Percentiles rank a stretch among this genome's conserved stretches.
Evolutionary conservation across 2,888 invertebrate genomes (phyloP).

Genomic region (Galerucella calmariensis): DNA sequence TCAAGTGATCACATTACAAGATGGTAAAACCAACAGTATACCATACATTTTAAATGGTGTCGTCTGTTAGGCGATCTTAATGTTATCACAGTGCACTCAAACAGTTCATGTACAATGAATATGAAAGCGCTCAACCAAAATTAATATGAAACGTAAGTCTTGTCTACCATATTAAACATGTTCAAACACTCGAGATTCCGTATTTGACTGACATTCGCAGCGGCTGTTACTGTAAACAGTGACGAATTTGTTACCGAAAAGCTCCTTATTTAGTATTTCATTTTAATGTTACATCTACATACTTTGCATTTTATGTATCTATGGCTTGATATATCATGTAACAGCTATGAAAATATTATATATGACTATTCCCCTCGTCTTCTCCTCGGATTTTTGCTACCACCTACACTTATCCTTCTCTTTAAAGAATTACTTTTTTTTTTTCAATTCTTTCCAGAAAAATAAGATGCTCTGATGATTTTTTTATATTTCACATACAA

Average conservation of each 20-base stretch:
- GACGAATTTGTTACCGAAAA: slow-evolving; percentile 2
- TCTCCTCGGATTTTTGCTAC: no score
- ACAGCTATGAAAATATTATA: no score
- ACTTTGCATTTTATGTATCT: neutral
- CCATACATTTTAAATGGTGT: neutral
- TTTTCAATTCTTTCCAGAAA: no score
- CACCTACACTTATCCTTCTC: no score
- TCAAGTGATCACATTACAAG: no score
- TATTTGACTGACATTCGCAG: slow-evolving; percentile 1
- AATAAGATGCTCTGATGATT: no score
- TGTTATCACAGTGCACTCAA: slow-evolving; percentile 12
- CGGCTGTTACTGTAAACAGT: neutral
- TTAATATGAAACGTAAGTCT: slow-evolving; percentile 19
- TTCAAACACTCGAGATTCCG: slow-evolving; percentile 17
- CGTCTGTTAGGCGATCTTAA: neutral
- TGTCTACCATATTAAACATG: slow-evolving; percentile 18
- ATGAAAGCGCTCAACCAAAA: slow-evolving; percentile 21
- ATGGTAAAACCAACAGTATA: neutral
- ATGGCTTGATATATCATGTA: slow-evolving; percentile 6
- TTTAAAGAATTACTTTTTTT: no score
- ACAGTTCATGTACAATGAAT: slow-evolving; percentile 10
- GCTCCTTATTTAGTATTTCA: slow-evolving; percentile 14
- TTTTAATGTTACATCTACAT: slow-evolving; percentile 3
- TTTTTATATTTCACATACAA: no score
- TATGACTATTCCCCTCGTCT: no score